These are phyloP conservation scores for Drosophila bocki DNA, from an alignment of 1,140 invertebrate genomes.

Conservation along the genomic window DNA sequence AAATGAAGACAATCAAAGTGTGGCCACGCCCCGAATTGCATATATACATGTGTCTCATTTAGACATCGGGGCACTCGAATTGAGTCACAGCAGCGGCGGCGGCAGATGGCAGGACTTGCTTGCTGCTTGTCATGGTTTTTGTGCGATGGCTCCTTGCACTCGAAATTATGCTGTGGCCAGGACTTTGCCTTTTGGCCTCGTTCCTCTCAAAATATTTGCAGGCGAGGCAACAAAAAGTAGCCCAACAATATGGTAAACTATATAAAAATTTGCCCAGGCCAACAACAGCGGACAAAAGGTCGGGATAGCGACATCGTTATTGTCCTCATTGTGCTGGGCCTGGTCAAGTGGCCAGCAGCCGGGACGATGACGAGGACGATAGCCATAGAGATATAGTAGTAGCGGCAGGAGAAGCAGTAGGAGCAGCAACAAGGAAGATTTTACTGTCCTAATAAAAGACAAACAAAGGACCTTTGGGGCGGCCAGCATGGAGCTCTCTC, in stretches of 20 bases:
- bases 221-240: slow-evolving; percentile 54
- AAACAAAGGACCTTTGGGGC: slow-evolving; percentile 76
- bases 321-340: slow-evolving; percentile 75
- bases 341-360: slow-evolving; percentile 72
- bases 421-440: slow-evolving; percentile 75
- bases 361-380: slow-evolving; percentile 39
- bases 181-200: slow-evolving; percentile 76
- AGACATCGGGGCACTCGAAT: slow-evolving; percentile 53
- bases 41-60: slow-evolving; percentile 38
- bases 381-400: slow-evolving; percentile 9
- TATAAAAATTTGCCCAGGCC: slow-evolving; percentile 74
- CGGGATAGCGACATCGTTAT: slow-evolving; percentile 73
- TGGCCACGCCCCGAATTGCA: slow-evolving; percentile 62
- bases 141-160: slow-evolving; percentile 51
- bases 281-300: slow-evolving; percentile 69
- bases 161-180: slow-evolving; percentile 73
- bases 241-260: slow-evolving; percentile 78
- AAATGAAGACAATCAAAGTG: slow-evolving; percentile 83
- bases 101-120: slow-evolving; percentile 31
- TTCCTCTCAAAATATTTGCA: slow-evolving; percentile 71
- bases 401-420: slow-evolving; percentile 13
- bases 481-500: slow-evolving; percentile 56
- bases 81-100: slow-evolving; percentile 63
- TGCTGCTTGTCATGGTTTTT: slow-evolving; percentile 45
- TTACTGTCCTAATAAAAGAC: slow-evolving; percentile 83